A percentile compares a stretch with the other conserved stretches of the same genome.
Evolutionary conservation across 1,140 invertebrate genomes (phyloP).

Genomic region (Danaus melanippus): DNA sequence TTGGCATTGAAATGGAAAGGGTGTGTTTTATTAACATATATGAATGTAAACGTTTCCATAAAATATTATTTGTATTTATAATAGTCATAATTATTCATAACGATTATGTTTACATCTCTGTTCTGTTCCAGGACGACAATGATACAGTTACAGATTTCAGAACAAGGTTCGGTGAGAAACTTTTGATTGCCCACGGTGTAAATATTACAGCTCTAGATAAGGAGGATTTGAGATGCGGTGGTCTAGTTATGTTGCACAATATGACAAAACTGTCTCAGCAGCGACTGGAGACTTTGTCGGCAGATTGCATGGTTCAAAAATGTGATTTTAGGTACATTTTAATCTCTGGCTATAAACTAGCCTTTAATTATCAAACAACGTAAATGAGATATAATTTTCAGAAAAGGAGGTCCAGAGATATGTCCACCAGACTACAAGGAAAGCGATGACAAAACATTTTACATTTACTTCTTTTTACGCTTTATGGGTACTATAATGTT

Average conservation of each 20-base stretch:
- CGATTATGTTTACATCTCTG: not conserved
- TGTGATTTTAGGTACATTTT: constrained; percentile 74
- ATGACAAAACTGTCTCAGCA: constrained; percentile 71
- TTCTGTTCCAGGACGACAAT: constrained; percentile 73
- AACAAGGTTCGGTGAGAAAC: constrained; percentile 76
- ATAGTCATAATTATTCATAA: too few species aligned
- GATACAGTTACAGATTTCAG: constrained; percentile 78
- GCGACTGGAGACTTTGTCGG: constrained; percentile 70
- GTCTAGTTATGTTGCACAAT: constrained; percentile 76
- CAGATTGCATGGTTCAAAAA: constrained; percentile 80
- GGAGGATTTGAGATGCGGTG: constrained; percentile 80
- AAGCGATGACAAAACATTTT: constrained; percentile 82
- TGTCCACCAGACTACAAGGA: constrained; percentile 83
- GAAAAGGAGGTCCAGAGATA: constrained; percentile 78
- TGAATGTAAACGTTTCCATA: not conserved
- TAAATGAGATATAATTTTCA: constrained; percentile 33
- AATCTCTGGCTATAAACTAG: not conserved
- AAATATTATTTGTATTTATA: not conserved
- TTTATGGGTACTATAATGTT: constrained; percentile 84
- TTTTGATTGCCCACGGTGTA: constrained; percentile 75
- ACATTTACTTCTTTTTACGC: constrained; percentile 83
- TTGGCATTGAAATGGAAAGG: constrained; percentile 80
- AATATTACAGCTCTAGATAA: constrained; percentile 80
- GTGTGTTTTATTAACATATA: constrained; percentile 25
- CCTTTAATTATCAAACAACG: not conserved